These are phyloP conservation scores for Zapus hudsonius DNA, from an alignment of 2,113 vertebrate species.

Conservation along the genomic window DNA sequence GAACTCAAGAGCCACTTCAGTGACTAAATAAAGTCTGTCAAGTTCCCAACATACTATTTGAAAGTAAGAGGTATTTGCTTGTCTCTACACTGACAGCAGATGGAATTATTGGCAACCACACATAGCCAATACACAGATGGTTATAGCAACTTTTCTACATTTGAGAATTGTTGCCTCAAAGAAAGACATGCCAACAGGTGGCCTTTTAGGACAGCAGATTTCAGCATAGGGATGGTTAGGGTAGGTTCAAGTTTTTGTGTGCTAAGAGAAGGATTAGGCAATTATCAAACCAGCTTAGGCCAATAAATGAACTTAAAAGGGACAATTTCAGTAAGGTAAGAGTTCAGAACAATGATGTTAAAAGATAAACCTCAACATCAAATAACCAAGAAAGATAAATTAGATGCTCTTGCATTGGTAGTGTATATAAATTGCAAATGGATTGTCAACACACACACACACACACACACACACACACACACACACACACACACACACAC, in stretches of 20 bases:
- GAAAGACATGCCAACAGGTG: slow-evolving; percentile 53
- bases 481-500: not conserved
- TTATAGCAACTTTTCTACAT: slow-evolving; percentile 37
- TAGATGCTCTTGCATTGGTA: not conserved
- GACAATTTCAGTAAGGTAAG: not conserved
- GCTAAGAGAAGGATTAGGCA: not conserved
- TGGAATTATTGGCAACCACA: slow-evolving; percentile 13
- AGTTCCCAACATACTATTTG: not conserved
- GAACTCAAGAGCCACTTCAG: not conserved
- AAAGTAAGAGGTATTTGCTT: slow-evolving; percentile 35
- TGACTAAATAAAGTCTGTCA: not conserved
- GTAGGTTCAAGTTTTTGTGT: slow-evolving; percentile 18
- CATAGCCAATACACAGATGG: slow-evolving; percentile 43
- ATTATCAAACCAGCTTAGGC: slow-evolving; percentile 40
- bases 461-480: no score
- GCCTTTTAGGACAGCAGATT: slow-evolving; percentile 22
- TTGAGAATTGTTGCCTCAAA: slow-evolving; percentile 43
- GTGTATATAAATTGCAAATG: slow-evolving; percentile 27
- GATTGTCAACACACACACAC: slow-evolving; percentile 33
- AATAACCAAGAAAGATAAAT: not conserved
- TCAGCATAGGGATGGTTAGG: slow-evolving; percentile 33
- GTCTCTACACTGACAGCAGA: slow-evolving; percentile 40
- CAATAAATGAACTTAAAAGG: not conserved
- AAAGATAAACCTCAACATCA: slow-evolving; percentile 14
- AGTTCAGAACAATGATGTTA: slow-evolving; percentile 29